A percentile compares a stretch with the other conserved stretches of the same genome.
Evolutionary conservation across 35 echinoderm and acorn worm genomes (phyloP).

Genomic region (Lytechinus variegatus): DNA sequence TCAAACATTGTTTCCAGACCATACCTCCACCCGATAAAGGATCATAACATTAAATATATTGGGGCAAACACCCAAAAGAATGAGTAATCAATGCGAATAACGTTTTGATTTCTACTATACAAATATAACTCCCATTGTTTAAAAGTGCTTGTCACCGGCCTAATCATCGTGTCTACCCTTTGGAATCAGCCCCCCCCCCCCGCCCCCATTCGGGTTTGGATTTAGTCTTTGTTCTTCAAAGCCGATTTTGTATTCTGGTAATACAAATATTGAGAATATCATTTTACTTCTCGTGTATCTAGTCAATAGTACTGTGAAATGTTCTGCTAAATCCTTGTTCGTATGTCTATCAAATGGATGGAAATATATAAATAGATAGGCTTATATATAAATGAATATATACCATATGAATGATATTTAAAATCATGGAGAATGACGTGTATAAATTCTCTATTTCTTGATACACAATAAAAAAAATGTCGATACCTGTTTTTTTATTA

Average conservation of each 20-base stretch:
- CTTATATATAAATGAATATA: neutral
- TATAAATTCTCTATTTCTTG: constrained; percentile 15
- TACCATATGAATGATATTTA: neutral
- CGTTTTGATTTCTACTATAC: too few relatives aligned
- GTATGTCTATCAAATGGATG: neutral
- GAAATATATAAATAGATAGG: neutral
- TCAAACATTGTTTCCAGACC: too few relatives aligned
- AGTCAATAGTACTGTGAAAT: neutral
- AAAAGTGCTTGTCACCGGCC: neutral
- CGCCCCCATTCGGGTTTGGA: neutral
- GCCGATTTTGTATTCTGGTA: neutral
- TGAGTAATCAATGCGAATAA: too few relatives aligned
- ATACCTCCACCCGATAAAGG: too few relatives aligned
- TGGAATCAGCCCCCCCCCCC: too few relatives aligned
- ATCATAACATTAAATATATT: too few relatives aligned
- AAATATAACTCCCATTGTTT: too few relatives aligned
- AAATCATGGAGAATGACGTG: neutral
- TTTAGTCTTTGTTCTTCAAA: neutral
- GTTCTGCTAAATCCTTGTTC: neutral
- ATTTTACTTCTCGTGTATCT: neutral
- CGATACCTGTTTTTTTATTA: neutral
- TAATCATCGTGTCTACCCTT: neutral
- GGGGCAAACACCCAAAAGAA: too few relatives aligned
- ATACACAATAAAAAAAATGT: neutral
- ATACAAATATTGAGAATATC: neutral